Base-by-base conservation (phyloP, 1,140 invertebrate species). In the Anagrus nilaparvatae region DNA sequence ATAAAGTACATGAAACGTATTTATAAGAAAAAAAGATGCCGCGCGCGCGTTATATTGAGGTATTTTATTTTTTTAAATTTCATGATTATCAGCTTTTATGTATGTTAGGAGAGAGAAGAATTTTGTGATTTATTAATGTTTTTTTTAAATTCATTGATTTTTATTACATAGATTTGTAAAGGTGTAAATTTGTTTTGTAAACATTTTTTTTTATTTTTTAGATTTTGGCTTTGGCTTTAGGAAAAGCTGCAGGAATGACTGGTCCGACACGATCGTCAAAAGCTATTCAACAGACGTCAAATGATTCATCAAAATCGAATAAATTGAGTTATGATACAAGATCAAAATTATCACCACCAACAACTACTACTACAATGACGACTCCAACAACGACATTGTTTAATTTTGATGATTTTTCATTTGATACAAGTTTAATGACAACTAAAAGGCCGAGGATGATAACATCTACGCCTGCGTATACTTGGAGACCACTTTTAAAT, bases 201-300 rank as follows among this genome's bases (percentile, higher is more conserved):
- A n/a, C n/a, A n/a, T 3, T 20, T 20, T 20, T 16, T 32, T 43
- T 24, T 29, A 19, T 40, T 47, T 47, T 48, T 0, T 30, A 69
- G 65, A 69, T 69, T 8, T 52, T 69, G 19, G 57, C 58, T 2
- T 38, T 67, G 18, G 65, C 63, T 5, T 41, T 69, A 30, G 53
- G 49, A 17, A 43, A 40, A 46, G 32, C 28, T 4, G 10, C 40
- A 13, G 52, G 39, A 3, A 55, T 52, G 19, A 41, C 49, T 4
- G 59, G 59, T 16, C 59, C 61, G 9, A 65, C 60, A 20, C 58
- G 61, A 39, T 49, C 59, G 3, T 56, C 63, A 21, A 69, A 67
- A 49, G 63, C 65, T 0, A 60, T 67, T 41, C 54, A 56, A 25
- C n/a, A n/a, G n/a, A 3, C 30, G 10, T 32, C 44, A 0, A 61